Conservation (phyloP, 2,888 invertebrate genomes). For the Acanthoscelides obtectus region DNA sequence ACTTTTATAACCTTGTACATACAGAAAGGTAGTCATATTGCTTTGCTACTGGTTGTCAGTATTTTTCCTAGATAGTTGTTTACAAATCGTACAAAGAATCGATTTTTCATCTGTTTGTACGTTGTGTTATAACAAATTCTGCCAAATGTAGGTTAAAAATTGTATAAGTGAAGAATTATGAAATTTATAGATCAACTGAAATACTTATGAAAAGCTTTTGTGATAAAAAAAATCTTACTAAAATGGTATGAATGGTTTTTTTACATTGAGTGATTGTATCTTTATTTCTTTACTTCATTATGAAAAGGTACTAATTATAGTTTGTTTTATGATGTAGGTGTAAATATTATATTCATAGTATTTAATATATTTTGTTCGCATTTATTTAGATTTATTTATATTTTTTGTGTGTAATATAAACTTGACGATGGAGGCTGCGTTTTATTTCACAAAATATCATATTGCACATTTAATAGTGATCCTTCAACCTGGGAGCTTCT, state of each 20-base stretch:
- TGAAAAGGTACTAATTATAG: conserved; percentile 24
- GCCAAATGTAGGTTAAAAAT: conserved; percentile 25
- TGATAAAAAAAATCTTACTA: conserved; percentile 27
- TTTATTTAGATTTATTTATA: conserved; percentile 31
- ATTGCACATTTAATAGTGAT: too few species aligned
- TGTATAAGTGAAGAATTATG: conserved; percentile 9
- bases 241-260: conserved; percentile 16
- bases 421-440: neutral
- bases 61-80: conserved; percentile 15
- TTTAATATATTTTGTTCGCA: conserved; percentile 30
- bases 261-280: conserved; percentile 23
- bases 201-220: conserved; percentile 31
- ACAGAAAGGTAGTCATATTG: neutral
- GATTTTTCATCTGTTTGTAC: conserved; percentile 1
- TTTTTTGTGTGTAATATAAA: conserved; percentile 28
- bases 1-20: neutral
- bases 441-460: conserved; percentile 4
- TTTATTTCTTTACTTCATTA: conserved; percentile 18
- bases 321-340: conserved; percentile 23
- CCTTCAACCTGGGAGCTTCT: too few species aligned
- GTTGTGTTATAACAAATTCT: conserved; percentile 16
- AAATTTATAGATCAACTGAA: conserved; percentile 20
- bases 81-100: conserved; percentile 12
- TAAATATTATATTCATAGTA: conserved; percentile 30
- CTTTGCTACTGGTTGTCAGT: conserved; percentile 10